These are phyloP conservation scores for Ptilonorhynchus violaceus DNA, from an alignment of 2,113 vertebrate species.

Conservation along the genomic window DNA sequence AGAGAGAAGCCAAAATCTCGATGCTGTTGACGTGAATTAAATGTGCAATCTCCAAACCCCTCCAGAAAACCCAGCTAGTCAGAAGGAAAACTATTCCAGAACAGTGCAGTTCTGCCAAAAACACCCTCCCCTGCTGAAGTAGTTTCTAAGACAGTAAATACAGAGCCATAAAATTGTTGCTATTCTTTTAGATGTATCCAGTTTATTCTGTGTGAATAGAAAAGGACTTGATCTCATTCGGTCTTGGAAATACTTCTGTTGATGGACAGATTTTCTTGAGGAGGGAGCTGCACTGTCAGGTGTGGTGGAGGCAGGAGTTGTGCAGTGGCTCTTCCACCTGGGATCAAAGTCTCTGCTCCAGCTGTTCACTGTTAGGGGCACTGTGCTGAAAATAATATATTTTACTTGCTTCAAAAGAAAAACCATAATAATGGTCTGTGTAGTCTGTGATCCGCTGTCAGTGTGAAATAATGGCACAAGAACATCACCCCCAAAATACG, in stretches of 20 bases:
- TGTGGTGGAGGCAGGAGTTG: neutral
- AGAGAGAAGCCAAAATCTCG: neutral
- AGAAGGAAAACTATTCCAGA: neutral
- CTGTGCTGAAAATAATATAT: neutral
- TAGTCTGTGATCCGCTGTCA: neutral
- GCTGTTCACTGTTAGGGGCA: neutral
- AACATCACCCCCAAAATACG: neutral
- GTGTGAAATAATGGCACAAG: neutral
- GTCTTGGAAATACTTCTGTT: neutral
- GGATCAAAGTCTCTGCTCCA: neutral
- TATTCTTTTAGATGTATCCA: neutral
- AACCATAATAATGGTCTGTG: neutral
- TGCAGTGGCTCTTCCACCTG: neutral
- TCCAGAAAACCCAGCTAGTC: neutral
- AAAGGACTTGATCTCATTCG: neutral
- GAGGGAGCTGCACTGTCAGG: neutral
- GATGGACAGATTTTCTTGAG: neutral
- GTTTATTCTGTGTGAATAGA: fast-evolving
- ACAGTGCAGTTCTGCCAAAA: neutral
- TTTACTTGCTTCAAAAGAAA: neutral
- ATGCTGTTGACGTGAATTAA: neutral
- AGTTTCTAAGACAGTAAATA: neutral
- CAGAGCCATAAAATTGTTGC: neutral
- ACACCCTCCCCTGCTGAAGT: neutral
- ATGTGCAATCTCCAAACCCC: neutral